These are phyloP conservation scores for Agonopterix heracliana DNA, from an alignment of 2,888 invertebrate species.

Conservation along the genomic window DNA sequence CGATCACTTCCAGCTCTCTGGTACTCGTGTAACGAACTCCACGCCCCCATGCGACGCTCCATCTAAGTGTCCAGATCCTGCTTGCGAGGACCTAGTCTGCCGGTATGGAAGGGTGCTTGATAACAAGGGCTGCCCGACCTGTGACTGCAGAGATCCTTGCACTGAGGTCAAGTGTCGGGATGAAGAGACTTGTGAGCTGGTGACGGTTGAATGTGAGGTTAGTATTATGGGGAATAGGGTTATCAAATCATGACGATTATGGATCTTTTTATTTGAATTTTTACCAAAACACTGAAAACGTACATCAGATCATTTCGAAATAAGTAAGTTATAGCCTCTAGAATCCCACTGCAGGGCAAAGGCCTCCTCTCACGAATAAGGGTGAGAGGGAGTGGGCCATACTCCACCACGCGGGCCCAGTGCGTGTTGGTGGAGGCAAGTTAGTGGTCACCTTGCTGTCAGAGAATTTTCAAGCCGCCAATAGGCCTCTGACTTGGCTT, in stretches of 20 bases:
- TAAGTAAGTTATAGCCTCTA: no score
- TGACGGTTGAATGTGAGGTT: constrained; percentile 65
- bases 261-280: background rate
- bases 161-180: constrained; percentile 81
- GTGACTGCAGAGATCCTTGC: constrained; percentile 86
- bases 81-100: constrained; percentile 48
- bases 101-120: constrained; percentile 53
- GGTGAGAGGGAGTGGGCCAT: no score
- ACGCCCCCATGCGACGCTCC: constrained; percentile 63
- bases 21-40: constrained; percentile 79
- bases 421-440: no score
- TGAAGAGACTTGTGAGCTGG: constrained; percentile 73
- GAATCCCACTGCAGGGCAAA: no score
- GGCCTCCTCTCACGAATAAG: no score
- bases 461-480: no score
- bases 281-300: background rate
- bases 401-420: no score
- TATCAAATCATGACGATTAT: background rate
- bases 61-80: constrained; percentile 39
- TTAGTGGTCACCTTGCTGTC: no score
- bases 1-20: constrained; percentile 58
- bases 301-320: no score
- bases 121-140: constrained; percentile 82
- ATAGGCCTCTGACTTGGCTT: no score
- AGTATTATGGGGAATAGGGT: constrained; percentile 1